Evolutionary conservation across 2,888 invertebrate species (phyloP).

Genomic region (Cryptocephalus moraei): DNA sequence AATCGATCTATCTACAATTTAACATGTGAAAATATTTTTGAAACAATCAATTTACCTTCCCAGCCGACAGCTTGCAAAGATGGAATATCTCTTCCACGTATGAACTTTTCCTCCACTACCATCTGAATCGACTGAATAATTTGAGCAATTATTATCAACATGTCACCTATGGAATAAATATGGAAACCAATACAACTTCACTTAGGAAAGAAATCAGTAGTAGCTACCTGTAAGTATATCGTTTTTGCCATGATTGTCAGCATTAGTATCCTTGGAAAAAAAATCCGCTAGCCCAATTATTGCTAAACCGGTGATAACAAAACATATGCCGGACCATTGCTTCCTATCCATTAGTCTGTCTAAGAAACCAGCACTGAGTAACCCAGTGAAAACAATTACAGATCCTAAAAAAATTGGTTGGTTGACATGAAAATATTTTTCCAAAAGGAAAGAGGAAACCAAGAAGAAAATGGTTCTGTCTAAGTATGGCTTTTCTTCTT

Average conservation of each 20-base stretch:
- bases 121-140: constrained; percentile 83
- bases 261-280: constrained; percentile 35
- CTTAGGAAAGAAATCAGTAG: too few relatives aligned
- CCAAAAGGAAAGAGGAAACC: too few relatives aligned
- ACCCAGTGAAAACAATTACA: constrained; percentile 80
- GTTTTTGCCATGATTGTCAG: constrained; percentile 46
- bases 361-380: constrained; percentile 76
- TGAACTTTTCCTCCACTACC: constrained; percentile 90
- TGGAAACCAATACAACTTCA: neutral
- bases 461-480: too few relatives aligned
- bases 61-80: constrained; percentile 87
- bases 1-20: too few relatives aligned
- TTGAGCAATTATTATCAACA: constrained; percentile 64
- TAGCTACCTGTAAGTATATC: constrained; percentile 57
- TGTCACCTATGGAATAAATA: constrained; percentile 40
- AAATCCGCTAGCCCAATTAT: constrained; percentile 70
- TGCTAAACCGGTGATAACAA: constrained; percentile 59
- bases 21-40: too few relatives aligned
- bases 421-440: too few relatives aligned
- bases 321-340: constrained; percentile 69
- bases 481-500: too few relatives aligned
- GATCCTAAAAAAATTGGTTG: constrained; percentile 45
- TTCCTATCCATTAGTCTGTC: constrained; percentile 50
- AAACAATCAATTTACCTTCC: constrained; percentile 70
- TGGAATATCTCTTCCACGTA: constrained; percentile 74